Conservation (phyloP, 2,113 vertebrate species). For the Macquaria ambigua region DNA sequence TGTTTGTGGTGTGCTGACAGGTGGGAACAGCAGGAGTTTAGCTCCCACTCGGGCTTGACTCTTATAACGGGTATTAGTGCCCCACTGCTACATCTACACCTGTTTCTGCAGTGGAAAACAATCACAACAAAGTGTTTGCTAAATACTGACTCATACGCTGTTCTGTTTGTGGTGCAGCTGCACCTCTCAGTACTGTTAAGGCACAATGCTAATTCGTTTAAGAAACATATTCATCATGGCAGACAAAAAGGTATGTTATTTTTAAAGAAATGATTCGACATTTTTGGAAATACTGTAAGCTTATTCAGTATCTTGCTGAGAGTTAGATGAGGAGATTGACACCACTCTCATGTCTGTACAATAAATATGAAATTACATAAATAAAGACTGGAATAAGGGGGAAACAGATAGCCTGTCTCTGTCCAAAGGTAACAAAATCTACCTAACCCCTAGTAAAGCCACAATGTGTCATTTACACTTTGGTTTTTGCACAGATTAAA, state of each 20-base stretch:
- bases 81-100: constrained; percentile 36
- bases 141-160: constrained; percentile 42
- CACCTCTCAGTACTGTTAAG: neutral
- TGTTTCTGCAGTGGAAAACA: constrained; percentile 45
- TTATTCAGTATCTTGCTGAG: neutral
- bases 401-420: neutral
- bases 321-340: neutral
- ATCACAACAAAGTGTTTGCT: constrained; percentile 47
- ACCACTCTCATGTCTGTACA: neutral
- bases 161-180: constrained; percentile 49
- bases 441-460: neutral
- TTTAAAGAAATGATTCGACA: neutral
- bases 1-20: constrained; percentile 56
- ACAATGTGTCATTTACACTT: neutral
- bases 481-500: neutral
- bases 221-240: neutral
- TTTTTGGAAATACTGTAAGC: neutral
- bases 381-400: neutral
- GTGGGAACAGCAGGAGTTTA: constrained; percentile 58
- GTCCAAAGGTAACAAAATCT: too few relatives aligned
- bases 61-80: constrained; percentile 20
- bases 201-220: neutral
- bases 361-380: neutral
- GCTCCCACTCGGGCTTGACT: constrained; percentile 28
- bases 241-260: neutral